Evolutionary conservation across 2,113 vertebrate genomes (phyloP), one percentile per base, ranked within the genome.

Genomic region (Brachyhypopomus gauderio): DNA sequence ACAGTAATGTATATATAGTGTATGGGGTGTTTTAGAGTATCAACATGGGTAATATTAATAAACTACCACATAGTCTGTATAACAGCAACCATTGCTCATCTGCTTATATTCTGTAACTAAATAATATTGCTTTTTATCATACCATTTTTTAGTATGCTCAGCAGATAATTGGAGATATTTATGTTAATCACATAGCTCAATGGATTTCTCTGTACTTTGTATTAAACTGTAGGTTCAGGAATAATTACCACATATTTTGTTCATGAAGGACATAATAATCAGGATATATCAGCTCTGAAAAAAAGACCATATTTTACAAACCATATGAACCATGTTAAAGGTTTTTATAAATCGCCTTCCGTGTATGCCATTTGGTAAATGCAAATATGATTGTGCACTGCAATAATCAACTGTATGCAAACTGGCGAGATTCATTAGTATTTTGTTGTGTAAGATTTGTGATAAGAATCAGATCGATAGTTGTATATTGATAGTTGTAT

Each of bases 261-360:
- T 76, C 34, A 79, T 36, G 74, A 73, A 83, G 30, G 48, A 74
- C 34, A 74, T 72, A 25, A 48, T 72, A 9, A 56, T 75, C 25
- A 80, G 16, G 34, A 52, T 63, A 60, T 69, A 62, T 30, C 36
- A 72, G 23, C 20, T 55, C n/a, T 71, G 25, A 55, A 71, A 75
- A 20, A 5, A 41, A n/a, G 67, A 55, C 55, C 45, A 52, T 23
- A 62, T 60, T 45, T 48, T 58, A 34, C 59, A 48, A 64, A 56
- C 11, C 59, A 67, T 14, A 77, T 30, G 1, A 30, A 30, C 30
- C 56, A 41, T 41, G 9, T 41, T 66, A 77, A 69, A 77, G 60
- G 48, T 48, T 48, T 73, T 63, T 30, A 69, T 16, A 36, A n/a
- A 67, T 67, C 36, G 19, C 66, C 8, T 34, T 69, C 19, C 36